Evolutionary conservation across 2,888 invertebrate genomes (phyloP).

Genomic region (Cheilosia vulpina): DNA sequence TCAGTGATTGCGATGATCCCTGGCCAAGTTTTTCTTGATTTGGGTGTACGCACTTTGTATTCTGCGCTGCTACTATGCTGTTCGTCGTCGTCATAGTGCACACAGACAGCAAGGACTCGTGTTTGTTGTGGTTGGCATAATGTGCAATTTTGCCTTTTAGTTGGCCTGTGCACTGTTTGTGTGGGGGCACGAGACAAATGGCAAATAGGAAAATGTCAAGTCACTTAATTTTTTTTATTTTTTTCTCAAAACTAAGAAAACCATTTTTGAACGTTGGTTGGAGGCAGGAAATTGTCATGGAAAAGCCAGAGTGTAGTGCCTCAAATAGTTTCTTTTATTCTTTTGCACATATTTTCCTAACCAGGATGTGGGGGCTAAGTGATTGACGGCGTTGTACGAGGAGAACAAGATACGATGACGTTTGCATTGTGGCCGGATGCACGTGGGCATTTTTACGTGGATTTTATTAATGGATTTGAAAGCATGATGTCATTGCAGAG

Average conservation of each 20-base stretch:
- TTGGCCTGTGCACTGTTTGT: constrained; percentile 31
- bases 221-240: constrained; percentile 45
- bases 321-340: constrained; percentile 6
- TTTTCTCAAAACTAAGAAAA: not conserved
- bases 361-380: constrained; percentile 46
- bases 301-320: constrained; percentile 22
- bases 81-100: too few species aligned
- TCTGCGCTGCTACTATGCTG: not conserved
- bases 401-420: constrained; percentile 16
- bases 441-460: constrained; percentile 41
- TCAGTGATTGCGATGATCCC: constrained; percentile 48
- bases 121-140: constrained; percentile 50
- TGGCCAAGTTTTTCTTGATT: constrained; percentile 58
- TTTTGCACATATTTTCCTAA: not conserved
- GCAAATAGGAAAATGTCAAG: constrained; percentile 70
- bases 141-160: constrained; percentile 30
- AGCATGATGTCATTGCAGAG: constrained; percentile 29
- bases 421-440: constrained; percentile 28
- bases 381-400: constrained; percentile 44
- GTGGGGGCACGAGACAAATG: constrained; percentile 61
- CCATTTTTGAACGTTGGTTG: constrained; percentile 29
- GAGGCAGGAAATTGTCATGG: constrained; percentile 55
- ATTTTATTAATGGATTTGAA: constrained; percentile 22
- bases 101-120: constrained; percentile 17
- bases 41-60: constrained; percentile 53